Percentiles rank a stretch among this genome's conserved stretches.
These are phyloP conservation scores for Taeniopygia guttata DNA, from an alignment of 2,797 vertebrate species.

Conservation along the genomic window DNA sequence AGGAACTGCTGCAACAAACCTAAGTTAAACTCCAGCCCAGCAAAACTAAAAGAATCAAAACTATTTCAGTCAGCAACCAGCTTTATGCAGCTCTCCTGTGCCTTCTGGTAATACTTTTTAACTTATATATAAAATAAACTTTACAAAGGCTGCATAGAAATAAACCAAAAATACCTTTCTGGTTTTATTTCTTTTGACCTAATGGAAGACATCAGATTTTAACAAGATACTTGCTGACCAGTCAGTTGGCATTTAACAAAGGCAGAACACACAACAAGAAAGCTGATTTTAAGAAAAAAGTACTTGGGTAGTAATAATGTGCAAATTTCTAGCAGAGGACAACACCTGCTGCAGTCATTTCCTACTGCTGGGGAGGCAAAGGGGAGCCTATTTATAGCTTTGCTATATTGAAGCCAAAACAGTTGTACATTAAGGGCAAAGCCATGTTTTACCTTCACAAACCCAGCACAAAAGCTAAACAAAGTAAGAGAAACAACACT, in stretches of 20 bases:
- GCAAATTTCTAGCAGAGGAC: conserved; percentile 10
- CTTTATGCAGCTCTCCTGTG: background rate
- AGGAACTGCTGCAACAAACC: background rate
- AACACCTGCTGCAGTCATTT: conserved; percentile 59
- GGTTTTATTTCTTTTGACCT: background rate
- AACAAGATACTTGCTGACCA: background rate
- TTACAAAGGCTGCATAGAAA: background rate
- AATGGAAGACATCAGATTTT: background rate
- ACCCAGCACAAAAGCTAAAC: background rate
- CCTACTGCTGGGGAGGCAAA: background rate
- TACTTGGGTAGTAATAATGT: background rate
- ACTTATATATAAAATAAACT: background rate
- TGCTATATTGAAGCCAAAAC: background rate
- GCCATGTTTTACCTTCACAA: background rate
- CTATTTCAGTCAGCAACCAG: background rate
- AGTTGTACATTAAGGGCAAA: background rate
- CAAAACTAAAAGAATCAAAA: background rate
- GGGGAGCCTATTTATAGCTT: conserved; percentile 37
- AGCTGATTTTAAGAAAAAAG: background rate
- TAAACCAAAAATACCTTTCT: background rate
- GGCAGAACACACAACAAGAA: background rate
- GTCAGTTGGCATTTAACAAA: background rate
- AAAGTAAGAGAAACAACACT: background rate
- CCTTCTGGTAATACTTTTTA: background rate
- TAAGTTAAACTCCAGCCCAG: background rate